Evolutionary conservation across 2,888 invertebrate genomes (phyloP).

Genomic region (Epiperipatus broadwayi): DNA sequence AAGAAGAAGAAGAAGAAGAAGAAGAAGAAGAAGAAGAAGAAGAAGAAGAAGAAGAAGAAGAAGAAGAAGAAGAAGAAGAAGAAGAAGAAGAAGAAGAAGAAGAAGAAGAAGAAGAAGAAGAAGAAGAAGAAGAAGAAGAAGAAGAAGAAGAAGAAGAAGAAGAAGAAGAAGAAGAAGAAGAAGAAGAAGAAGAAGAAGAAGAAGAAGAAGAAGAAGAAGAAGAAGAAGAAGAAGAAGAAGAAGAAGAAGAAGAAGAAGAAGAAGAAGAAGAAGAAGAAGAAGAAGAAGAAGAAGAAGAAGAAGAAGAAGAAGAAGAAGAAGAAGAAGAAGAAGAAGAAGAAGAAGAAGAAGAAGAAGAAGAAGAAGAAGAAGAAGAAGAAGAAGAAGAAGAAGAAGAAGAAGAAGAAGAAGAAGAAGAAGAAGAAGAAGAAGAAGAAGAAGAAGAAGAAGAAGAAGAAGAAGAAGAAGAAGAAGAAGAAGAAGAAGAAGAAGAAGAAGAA

Average conservation of each 20-base stretch:
- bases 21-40: slow-evolving; percentile 10
- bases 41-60: slow-evolving; percentile 9
- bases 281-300: slow-evolving; percentile 3
- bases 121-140: slow-evolving; percentile 10
- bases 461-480: slow-evolving; percentile 3
- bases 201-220: slow-evolving; percentile 3
- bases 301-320: slow-evolving; percentile 3
- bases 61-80: slow-evolving; percentile 10
- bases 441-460: slow-evolving; percentile 3
- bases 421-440: slow-evolving; percentile 3
- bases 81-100: slow-evolving; percentile 11
- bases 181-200: slow-evolving; percentile 3
- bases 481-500: slow-evolving; percentile 3
- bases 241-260: slow-evolving; percentile 3
- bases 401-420: slow-evolving; percentile 3
- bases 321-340: slow-evolving; percentile 3
- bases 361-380: slow-evolving; percentile 3
- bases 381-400: slow-evolving; percentile 3
- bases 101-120: slow-evolving; percentile 10
- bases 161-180: slow-evolving; percentile 3
- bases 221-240: slow-evolving; percentile 3
- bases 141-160: slow-evolving; percentile 9
- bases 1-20: slow-evolving; percentile 9
- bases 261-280: slow-evolving; percentile 3
- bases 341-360: slow-evolving; percentile 3